phyloP scores from a whole-genome alignment of 1,140 invertebrate species.

The Camponotus pennsylvanicus region DNA sequence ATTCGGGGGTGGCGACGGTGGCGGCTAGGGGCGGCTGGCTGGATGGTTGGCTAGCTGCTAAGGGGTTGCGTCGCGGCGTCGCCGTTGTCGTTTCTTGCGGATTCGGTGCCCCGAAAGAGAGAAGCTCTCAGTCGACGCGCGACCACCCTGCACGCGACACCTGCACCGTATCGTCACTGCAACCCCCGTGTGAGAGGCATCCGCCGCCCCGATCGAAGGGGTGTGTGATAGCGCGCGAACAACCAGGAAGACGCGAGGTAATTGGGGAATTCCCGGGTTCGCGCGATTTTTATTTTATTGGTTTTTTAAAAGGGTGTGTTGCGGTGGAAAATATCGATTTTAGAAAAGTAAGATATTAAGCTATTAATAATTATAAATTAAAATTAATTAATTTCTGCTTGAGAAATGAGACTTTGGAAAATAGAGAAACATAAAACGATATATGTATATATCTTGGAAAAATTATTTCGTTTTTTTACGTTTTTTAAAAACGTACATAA shows the following conservation, averaged over 20 bases:
- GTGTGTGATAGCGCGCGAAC: slow-evolving; percentile 37
- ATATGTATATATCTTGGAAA: neutral
- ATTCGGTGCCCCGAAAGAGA: slow-evolving; percentile 66
- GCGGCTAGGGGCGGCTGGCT: slow-evolving; percentile 59
- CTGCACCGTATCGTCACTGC: slow-evolving; percentile 26
- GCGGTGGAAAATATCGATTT: neutral
- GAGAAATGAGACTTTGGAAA: neutral
- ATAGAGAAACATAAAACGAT: neutral
- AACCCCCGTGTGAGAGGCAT: slow-evolving; percentile 20
- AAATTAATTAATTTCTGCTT: neutral
- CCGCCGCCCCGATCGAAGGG: slow-evolving; percentile 23
- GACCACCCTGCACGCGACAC: slow-evolving; percentile 58
- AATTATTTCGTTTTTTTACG: too few species aligned
- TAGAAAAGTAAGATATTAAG: neutral
- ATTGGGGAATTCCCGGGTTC: neutral
- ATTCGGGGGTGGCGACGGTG: slow-evolving; percentile 64
- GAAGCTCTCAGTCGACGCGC: slow-evolving; percentile 79
- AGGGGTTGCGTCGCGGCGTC: slow-evolving; percentile 74
- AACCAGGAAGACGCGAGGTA: slow-evolving; percentile 36
- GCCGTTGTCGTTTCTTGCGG: slow-evolving; percentile 71
- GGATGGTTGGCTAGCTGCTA: slow-evolving; percentile 68
- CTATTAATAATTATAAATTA: neutral
- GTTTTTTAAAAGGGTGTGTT: slow-evolving; percentile 18
- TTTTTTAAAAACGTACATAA: too few species aligned
- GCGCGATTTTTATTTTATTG: slow-evolving; percentile 17